phyloP scores from a whole-genome alignment of 2,113 vertebrate species.

The Brachyistius frenatus region DNA sequence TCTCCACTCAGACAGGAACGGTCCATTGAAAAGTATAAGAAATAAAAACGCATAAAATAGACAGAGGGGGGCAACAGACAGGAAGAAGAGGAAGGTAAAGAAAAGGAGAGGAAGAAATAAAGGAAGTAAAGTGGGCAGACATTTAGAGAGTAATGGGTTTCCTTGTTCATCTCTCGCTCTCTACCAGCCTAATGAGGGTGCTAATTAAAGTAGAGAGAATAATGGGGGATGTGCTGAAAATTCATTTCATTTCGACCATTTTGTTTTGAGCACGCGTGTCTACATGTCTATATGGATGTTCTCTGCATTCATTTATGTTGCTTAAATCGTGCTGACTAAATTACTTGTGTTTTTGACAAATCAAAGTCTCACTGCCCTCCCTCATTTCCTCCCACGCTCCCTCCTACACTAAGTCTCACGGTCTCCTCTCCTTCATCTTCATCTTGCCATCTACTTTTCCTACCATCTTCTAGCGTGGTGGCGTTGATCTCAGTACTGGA shows the following conservation, averaged over 20 bases:
- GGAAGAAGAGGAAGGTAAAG: constrained; percentile 35
- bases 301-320: neutral
- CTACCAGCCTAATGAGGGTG: constrained; percentile 88
- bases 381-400: neutral
- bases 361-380: neutral
- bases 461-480: constrained; percentile 94
- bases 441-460: constrained; percentile 1
- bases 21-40: constrained; percentile 16
- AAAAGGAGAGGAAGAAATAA: constrained; percentile 16
- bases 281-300: constrained; percentile 16
- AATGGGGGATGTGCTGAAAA: constrained; percentile 77
- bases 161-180: constrained; percentile 66
- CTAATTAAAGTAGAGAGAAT: constrained; percentile 92
- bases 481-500: constrained; percentile 99
- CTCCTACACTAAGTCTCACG: neutral
- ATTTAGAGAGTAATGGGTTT: constrained; percentile 69
- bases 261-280: constrained; percentile 24
- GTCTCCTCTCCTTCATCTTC: neutral
- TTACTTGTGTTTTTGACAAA: too few relatives aligned
- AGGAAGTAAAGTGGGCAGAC: constrained; percentile 53
- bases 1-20: constrained; percentile 12
- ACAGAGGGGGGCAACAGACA: constrained; percentile 20
- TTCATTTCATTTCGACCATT: constrained; percentile 62
- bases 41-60: constrained; percentile 26
- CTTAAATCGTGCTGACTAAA: too few relatives aligned